Base-by-base conservation (phyloP, 1,140 invertebrate species). In the Lepidostoma basale region DNA sequence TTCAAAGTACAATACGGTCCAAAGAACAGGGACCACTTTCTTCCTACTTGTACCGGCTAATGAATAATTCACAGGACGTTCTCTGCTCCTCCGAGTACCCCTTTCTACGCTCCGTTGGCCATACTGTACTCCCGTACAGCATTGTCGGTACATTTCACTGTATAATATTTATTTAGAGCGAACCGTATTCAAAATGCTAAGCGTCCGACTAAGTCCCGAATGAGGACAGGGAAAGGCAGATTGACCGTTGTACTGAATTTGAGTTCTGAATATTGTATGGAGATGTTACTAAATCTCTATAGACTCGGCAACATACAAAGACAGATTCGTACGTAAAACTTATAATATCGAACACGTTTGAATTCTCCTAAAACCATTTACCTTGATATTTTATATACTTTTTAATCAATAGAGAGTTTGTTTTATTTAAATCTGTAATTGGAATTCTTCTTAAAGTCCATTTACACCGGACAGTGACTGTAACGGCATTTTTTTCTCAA, bases 61-160 rank as follows among this genome's bases (percentile, higher is more conserved):
- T 60, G 56, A 60, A 60, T 60, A 60, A 60, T 60, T 60, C 56
- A 60, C 52, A 22, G 52, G 30, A 22, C 30, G 6, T 23, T 25
- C 23, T 49, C 45, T 23, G 52, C 12, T 56, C 52, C 52, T 60
- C 20, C 9, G 25, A 42, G 1, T 56, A 16, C 39, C 36, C 62
- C 25, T 58, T 44, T 64, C 62, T 30, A 63, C 68, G 68, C 68
- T 70, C 56, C 36, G 68, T 65, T 70, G 68, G 28, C 54, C 23
- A 12, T 49, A 65, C 62, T 56, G 62, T 69, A 42, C 67, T 49
- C 12, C 16, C 23, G 20, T 39, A 26, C 42, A 58, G 28, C 58
- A 52, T 52, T 62, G 58, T 68, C 62, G 62, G 69, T 70, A 67
- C 64, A 70, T 70, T 70, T 70, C 45, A 56, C 69, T 39, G 63